Conservation (phyloP, 2,113 vertebrate genomes). For the Tetrax tetrax region DNA sequence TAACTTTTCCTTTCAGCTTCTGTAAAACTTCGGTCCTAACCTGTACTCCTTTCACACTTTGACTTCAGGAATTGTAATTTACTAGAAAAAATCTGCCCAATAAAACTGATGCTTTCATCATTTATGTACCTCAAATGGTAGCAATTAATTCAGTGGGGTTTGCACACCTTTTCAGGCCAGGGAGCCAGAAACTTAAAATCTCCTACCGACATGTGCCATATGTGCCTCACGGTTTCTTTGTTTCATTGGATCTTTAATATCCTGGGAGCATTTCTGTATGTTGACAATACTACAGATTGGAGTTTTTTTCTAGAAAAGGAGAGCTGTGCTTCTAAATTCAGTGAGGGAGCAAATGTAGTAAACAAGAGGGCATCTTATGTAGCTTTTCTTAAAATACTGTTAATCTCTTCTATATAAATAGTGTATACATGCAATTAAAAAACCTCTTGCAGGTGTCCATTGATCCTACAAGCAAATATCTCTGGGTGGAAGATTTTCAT, state of each 20-base stretch:
- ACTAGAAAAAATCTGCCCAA: background rate
- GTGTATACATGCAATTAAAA: background rate
- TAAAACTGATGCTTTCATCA: background rate
- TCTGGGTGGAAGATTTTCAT: constrained; percentile 11
- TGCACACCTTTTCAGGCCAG: background rate
- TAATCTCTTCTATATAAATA: background rate
- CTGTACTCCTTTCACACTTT: background rate
- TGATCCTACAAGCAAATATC: background rate
- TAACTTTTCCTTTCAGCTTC: background rate
- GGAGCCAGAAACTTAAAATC: background rate
- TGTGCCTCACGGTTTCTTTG: background rate
- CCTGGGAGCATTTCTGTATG: background rate
- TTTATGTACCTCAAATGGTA: background rate
- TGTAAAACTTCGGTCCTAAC: background rate
- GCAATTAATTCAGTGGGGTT: background rate
- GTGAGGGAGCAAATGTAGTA: background rate
- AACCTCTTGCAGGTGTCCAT: background rate
- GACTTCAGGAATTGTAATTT: background rate
- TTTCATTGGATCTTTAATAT: background rate
- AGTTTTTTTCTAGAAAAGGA: background rate
- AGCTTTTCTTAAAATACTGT: background rate
- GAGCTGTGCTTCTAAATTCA: background rate
- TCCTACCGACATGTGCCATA: background rate
- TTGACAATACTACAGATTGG: background rate
- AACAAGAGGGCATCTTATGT: background rate